Evolutionary conservation across 2,113 vertebrate species (phyloP).

Genomic region (Calcarius ornatus): DNA sequence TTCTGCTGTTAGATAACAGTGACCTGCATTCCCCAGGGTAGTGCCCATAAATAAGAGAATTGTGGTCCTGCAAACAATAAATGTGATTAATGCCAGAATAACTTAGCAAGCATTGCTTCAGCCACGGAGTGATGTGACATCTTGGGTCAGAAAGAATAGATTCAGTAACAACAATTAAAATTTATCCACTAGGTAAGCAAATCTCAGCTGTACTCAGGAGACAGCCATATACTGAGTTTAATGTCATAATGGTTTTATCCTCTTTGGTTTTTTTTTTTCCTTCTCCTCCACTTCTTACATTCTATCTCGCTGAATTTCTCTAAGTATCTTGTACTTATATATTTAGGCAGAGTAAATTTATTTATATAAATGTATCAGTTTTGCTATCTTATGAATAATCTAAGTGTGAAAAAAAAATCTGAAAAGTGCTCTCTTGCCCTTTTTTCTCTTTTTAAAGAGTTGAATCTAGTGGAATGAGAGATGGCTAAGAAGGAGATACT

Average conservation of each 20-base stretch:
- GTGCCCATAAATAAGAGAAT: constrained; percentile 55
- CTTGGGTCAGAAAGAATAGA: constrained; percentile 62
- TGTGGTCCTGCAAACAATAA: constrained; percentile 66
- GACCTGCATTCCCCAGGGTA: constrained; percentile 72
- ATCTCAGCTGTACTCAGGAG: constrained; percentile 5
- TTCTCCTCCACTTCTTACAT: not conserved
- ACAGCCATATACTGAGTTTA: not conserved
- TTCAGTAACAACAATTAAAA: constrained; percentile 59
- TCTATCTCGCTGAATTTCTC: not conserved
- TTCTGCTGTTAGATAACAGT: constrained; percentile 59
- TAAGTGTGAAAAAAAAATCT: not conserved
- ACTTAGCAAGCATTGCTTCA: constrained; percentile 67
- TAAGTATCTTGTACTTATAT: not conserved
- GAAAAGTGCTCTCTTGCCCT: not conserved
- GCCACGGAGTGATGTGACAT: constrained; percentile 54
- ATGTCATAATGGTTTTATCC: not conserved
- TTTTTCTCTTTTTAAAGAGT: not conserved
- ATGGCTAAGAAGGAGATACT: not conserved
- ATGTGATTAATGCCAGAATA: constrained; percentile 76
- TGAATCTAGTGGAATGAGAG: not conserved
- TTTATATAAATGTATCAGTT: not conserved
- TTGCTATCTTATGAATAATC: not conserved
- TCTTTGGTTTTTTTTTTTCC: not conserved
- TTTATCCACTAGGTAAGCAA: constrained; percentile 20
- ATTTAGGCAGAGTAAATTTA: not conserved